A percentile compares a stretch with the other conserved stretches of the same genome.
Conservation (phyloP, 2,797 vertebrate genomes). For the Chloroceryle inda region DNA sequence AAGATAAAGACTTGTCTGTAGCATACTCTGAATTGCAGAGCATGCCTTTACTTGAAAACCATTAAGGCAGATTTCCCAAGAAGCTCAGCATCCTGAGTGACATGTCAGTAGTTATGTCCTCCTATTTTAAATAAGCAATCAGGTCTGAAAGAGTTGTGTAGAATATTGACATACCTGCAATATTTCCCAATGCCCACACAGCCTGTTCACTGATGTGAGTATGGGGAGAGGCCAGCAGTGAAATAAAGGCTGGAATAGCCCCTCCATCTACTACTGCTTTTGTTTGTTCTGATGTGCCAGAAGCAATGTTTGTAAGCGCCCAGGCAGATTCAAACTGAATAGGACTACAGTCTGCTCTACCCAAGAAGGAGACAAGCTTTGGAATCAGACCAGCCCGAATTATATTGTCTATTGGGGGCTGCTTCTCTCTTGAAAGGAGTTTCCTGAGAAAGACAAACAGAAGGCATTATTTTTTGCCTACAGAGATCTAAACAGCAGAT, state of each 20-base stretch:
- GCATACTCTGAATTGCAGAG: not conserved
- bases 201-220: constrained; percentile 97
- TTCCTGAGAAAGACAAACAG: constrained; percentile 83
- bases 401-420: constrained; percentile 94
- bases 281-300: constrained; percentile 93
- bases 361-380: constrained; percentile 91
- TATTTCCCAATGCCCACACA: constrained; percentile 97
- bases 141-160: not conserved
- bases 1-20: not conserved
- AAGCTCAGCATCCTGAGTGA: not conserved
- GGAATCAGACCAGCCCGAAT: constrained; percentile 93
- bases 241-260: constrained; percentile 92
- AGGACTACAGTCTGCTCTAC: constrained; percentile 84
- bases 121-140: not conserved
- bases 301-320: constrained; percentile 98
- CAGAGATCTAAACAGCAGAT: not conserved
- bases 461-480: not conserved
- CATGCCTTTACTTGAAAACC: not conserved
- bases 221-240: constrained; percentile 89
- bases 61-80: not conserved
- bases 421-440: constrained; percentile 93
- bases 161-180: constrained; percentile 86
- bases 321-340: constrained; percentile 98
- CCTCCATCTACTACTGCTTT: constrained; percentile 94
- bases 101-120: not conserved